phyloP scores from a whole-genome alignment of 2,113 vertebrate species.

The Lasiurus cinereus region DNA sequence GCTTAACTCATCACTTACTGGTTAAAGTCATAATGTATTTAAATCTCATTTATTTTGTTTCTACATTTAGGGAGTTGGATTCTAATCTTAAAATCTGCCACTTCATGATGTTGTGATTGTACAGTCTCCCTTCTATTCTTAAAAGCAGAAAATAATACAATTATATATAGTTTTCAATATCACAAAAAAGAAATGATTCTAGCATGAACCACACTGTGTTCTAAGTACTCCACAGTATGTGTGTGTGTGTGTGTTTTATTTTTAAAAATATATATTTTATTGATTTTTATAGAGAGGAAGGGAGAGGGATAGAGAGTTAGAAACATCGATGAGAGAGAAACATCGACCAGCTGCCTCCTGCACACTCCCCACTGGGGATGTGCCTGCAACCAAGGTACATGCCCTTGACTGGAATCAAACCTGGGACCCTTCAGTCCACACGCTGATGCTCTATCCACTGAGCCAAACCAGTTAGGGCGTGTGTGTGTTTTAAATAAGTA shows the following conservation, averaged over 20 bases:
- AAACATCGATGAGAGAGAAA: no score
- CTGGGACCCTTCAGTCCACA: no score
- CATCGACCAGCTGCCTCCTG: no score
- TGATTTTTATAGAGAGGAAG: no score
- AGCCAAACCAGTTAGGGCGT: neutral
- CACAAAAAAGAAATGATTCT: neutral
- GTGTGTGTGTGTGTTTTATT: neutral
- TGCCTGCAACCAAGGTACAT: no score
- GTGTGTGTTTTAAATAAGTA: neutral
- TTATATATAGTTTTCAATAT: neutral
- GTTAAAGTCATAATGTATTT: neutral
- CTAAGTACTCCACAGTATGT: neutral
- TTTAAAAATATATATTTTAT: no score
- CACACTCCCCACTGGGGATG: no score
- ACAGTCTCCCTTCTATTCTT: neutral
- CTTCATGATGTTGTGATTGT: constrained; percentile 6
- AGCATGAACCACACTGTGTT: neutral
- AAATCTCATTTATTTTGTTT: neutral
- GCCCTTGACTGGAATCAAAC: no score
- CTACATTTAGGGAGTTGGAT: neutral
- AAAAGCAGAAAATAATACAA: neutral
- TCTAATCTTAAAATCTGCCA: neutral
- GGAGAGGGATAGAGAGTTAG: no score
- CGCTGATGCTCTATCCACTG: no score
- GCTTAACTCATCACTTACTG: neutral